Conservation (phyloP, 2,113 vertebrate species). For the Scatophagus argus region DNA sequence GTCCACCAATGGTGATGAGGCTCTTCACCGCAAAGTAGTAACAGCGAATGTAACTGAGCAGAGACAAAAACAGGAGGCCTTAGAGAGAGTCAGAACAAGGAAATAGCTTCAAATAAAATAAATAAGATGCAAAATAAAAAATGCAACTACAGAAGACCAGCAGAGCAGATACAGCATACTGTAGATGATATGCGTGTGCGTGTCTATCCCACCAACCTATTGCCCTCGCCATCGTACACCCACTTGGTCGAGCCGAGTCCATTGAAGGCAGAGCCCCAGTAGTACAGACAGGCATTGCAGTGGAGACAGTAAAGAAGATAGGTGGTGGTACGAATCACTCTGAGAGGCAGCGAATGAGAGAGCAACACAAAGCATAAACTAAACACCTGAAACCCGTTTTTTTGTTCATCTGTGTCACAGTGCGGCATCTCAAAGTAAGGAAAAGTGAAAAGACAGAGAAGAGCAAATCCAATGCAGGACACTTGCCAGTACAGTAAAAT, state of each 20-base stretch:
- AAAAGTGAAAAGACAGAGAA: neutral
- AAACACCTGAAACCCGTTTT: neutral
- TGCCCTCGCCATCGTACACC: constrained; percentile 93
- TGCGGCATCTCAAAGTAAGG: neutral
- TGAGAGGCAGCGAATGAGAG: constrained; percentile 61
- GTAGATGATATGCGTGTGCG: neutral
- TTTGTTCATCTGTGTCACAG: constrained; percentile 35
- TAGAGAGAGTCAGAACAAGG: neutral
- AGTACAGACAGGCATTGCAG: constrained; percentile 94
- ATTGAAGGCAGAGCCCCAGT: constrained; percentile 90
- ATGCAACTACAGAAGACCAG: neutral
- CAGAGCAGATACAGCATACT: neutral
- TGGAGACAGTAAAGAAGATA: constrained; percentile 96
- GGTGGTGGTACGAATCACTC: constrained; percentile 94
- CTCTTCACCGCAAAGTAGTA: constrained; percentile 99
- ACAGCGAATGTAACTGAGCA: constrained; percentile 93
- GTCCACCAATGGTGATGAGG: constrained; percentile 95
- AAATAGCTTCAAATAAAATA: neutral
- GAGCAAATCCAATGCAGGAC: neutral
- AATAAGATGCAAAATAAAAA: neutral
- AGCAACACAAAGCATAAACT: neutral
- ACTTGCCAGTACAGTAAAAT: too few species aligned
- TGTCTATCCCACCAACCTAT: constrained; percentile 85
- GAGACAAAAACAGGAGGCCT: neutral
- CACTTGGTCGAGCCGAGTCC: constrained; percentile 92